Base-by-base conservation (phyloP, 2,113 vertebrate genomes). In the Pluvialis apricaria region DNA sequence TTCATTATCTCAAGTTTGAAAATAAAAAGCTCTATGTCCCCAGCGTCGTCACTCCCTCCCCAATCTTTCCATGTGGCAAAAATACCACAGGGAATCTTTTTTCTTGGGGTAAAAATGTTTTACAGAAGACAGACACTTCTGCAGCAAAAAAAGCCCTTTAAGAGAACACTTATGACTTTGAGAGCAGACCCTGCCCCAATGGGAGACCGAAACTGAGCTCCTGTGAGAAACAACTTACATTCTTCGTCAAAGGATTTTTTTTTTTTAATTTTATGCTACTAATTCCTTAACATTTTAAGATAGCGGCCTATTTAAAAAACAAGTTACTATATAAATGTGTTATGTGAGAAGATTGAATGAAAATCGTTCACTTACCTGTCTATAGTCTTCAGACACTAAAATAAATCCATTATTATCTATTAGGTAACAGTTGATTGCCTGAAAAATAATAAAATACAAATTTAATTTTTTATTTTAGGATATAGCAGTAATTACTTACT, bases 321-420 rank as follows among this genome's bases (percentile, higher is more conserved):
- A 75, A 54, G 12, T 25, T 26, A 78, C 36, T 60, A 42, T 22
- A 73, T 47, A 19, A 62, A 44, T 11, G 15, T 55, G 9, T 68
- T 75, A 36, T 26, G 21, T 16, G 8, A 76, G 44, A 68, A 25
- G 20, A 34, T 4, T 49, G 29, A 86, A 76, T 2, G 73, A 82
- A 76, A 96, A 58, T 31, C 36, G 71, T 77, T 66, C 34, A 80
- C 96, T 97, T 97, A 99, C 99, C 98, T 99, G 98, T 20, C 97
- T 98, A 34, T 98, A 99, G 96, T 99, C 99, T 97, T 99, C 99
- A 72, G 99, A 98, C 36, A 99, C 99, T 96, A 99, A 98, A 97
- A 99, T 98, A 92, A 99, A 99, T 83, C 99, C 99, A 44, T 99
- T 99, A 97, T 99, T 99, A 98, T 99, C 99, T 92, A 99, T 99